Evolutionary conservation across 2,797 vertebrate species (phyloP), one percentile per base, ranked within the genome.

Genomic region (Hypotaenidia philippensis): DNA sequence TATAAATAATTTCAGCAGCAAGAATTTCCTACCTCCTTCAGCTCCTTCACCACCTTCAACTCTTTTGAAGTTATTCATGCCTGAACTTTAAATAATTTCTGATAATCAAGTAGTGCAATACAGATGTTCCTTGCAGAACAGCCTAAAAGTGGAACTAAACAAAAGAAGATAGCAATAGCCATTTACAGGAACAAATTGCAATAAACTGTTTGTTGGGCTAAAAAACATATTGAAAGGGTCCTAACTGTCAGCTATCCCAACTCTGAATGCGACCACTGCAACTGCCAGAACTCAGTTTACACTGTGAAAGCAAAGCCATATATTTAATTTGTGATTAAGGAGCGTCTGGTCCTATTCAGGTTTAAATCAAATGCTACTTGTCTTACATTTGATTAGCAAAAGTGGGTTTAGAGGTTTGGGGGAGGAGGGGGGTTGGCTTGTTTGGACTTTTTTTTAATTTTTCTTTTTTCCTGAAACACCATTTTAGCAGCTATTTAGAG

Each of bases 91-190:
- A 85, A 90, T 60, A 60, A 66, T 69, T 91, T 95, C 85, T 95
- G 93, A 94, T 77, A 93, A 97, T 66, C 53, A 94, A 94, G 65
- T 65, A 96, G 85, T 96, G 93, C 88, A 93, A 97, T 40, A 93
- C 83, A 94, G 64, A 56, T 69, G 64, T 79, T 86, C 72, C 77
- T 76, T 85, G 75, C 76, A 94, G 79, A 96, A 88, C 86, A 94
- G 36, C 70, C 79, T 92, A 91, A 91, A 83, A 78, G 13, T 87
- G 82, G 61, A 96, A 89, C 89, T 74, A 90, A 29, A 79, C n/a
- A 79, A 81, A 64, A 89, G 14, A 92, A 41, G 23, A 90, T 5
- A 90, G 70, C 86, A 84, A 79, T 5, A 89, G 71, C 82, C 61
- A 92, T 81, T 68, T 71, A 79, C 31, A 83, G 1, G 3, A 90